Conservation (phyloP, 2,113 vertebrate genomes). For the Eira barbara region DNA sequence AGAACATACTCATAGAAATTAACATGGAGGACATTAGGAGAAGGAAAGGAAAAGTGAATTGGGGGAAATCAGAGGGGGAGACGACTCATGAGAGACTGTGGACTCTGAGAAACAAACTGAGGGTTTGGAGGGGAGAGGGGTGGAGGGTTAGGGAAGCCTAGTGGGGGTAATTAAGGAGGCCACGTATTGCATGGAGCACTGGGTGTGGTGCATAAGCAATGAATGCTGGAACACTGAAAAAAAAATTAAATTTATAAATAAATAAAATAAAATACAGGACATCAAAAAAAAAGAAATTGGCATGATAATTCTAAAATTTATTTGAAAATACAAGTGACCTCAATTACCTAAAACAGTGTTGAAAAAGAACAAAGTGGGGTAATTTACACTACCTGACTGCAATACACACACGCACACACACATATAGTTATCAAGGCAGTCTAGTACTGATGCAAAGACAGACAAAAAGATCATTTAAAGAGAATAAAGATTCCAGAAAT, state of each 20-base stretch:
- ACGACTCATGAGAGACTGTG: too few species aligned
- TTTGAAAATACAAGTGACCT: neutral
- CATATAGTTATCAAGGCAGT: neutral
- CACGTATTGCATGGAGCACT: too few species aligned
- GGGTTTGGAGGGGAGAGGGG: too few species aligned
- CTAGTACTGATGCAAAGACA: neutral
- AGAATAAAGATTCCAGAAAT: neutral
- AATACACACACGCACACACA: neutral
- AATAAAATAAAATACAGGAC: too few species aligned
- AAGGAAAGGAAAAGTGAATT: too few species aligned
- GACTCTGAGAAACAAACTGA: too few species aligned
- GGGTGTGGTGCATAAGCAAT: too few species aligned
- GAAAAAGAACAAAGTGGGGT: neutral
- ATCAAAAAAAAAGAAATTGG: neutral
- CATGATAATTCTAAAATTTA: neutral
- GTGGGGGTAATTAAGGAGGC: too few species aligned
- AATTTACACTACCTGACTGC: neutral
- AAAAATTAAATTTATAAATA: too few species aligned
- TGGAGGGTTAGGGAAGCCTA: too few species aligned
- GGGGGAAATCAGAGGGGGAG: too few species aligned
- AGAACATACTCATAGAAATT: neutral
- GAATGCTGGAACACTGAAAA: too few species aligned
- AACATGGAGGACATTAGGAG: neutral
- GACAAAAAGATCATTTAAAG: neutral
- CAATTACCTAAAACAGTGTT: neutral